A percentile compares a stretch with the other conserved stretches of the same genome.
Conservation (phyloP, 2,797 vertebrate species). For the Darevskia nairensis region DNA sequence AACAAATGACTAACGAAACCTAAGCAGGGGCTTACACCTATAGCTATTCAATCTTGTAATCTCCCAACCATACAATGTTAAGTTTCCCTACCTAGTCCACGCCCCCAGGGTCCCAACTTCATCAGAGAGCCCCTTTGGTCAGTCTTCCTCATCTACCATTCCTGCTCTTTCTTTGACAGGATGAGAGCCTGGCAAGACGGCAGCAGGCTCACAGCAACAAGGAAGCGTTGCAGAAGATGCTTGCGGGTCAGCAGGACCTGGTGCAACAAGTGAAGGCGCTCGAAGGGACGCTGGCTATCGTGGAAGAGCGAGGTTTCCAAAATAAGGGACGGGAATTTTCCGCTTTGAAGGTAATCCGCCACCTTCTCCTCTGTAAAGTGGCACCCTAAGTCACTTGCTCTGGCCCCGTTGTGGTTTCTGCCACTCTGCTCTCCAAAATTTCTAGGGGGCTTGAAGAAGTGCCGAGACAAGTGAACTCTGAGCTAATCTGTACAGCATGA, state of each 20-base stretch:
- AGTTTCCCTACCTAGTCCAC: neutral
- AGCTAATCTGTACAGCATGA: neutral
- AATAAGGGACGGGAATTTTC: constrained; percentile 61
- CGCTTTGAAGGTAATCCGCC: constrained; percentile 79
- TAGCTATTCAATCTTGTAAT: neutral
- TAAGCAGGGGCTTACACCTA: neutral
- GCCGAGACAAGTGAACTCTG: neutral
- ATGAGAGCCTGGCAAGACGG: constrained; percentile 75
- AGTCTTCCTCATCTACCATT: neutral
- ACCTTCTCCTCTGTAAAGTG: neutral
- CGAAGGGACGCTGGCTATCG: constrained; percentile 68
- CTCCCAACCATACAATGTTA: neutral
- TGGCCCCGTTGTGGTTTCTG: neutral
- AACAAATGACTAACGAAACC: neutral
- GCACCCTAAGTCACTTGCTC: neutral
- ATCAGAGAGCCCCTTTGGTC: neutral
- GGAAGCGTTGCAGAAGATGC: constrained; percentile 68
- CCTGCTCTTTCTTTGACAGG: constrained; percentile 66
- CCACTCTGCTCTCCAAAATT: neutral
- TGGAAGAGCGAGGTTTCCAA: constrained; percentile 25
- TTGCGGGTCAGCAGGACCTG: constrained; percentile 74
- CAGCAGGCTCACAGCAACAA: constrained; percentile 68
- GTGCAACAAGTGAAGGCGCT: constrained; percentile 73
- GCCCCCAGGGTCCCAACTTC: neutral
- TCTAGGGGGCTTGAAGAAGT: neutral